Evolutionary conservation across 2,888 invertebrate species (phyloP).

Genomic region (Pyrrhia umbra): DNA sequence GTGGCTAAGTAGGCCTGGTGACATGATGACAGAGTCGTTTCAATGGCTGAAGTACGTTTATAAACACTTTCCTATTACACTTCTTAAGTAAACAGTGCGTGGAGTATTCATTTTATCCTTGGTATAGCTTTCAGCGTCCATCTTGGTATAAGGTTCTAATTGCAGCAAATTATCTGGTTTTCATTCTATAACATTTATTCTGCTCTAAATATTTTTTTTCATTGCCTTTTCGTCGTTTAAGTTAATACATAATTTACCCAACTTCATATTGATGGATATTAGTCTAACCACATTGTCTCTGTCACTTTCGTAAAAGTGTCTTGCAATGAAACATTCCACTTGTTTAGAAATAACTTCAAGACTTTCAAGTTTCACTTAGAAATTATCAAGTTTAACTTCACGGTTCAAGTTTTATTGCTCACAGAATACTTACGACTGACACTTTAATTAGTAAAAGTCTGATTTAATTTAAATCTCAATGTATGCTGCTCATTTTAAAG

Average conservation of each 20-base stretch:
- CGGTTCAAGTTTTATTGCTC: constrained; percentile 10
- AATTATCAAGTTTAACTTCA: constrained; percentile 30
- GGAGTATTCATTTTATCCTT: constrained; percentile 12
- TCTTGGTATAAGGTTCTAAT: not conserved
- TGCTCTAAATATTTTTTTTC: not conserved
- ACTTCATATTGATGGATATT: no score
- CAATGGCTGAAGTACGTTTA: constrained; percentile 1
- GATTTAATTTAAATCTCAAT: constrained; percentile 5
- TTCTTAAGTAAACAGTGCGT: constrained; percentile 29
- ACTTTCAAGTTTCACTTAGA: constrained; percentile 46
- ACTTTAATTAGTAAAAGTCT: constrained; percentile 20
- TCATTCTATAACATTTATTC: not conserved
- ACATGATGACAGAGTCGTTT: constrained; percentile 35
- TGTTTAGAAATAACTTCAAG: constrained; percentile 16
- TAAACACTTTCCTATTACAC: constrained; percentile 15
- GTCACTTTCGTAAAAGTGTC: constrained; percentile 6
- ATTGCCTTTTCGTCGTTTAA: not conserved
- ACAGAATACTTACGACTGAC: not conserved
- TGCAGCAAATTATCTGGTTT: not conserved
- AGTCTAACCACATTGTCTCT: not conserved
- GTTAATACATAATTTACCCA: not conserved
- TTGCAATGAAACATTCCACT: constrained; percentile 15
- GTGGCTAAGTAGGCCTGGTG: constrained; percentile 51
- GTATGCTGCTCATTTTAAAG: not conserved
- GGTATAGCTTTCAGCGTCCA: constrained; percentile 4